Conservation (phyloP, 2,797 vertebrate genomes). For the Gastrophryne carolinensis region DNA sequence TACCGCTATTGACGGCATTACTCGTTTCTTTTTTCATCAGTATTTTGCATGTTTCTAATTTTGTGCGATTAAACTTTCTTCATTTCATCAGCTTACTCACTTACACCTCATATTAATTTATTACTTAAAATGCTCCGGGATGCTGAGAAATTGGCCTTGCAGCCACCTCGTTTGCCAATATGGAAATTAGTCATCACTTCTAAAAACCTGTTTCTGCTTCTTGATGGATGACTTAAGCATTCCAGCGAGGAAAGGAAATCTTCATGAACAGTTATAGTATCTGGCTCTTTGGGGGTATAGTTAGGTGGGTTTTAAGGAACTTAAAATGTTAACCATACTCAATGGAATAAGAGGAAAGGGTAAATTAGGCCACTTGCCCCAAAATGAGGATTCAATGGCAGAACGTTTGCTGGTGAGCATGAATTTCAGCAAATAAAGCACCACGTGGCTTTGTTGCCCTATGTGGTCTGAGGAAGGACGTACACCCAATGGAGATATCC, state of each 20-base stretch:
- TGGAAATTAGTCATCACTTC: neutral
- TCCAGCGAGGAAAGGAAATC: neutral
- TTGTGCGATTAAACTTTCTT: conserved; percentile 17
- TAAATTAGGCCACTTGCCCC: no score
- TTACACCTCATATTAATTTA: neutral
- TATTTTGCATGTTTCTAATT: conserved; percentile 14
- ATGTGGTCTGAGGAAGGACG: no score
- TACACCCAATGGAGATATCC: no score
- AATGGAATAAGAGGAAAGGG: no score
- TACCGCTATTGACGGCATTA: conserved; percentile 7
- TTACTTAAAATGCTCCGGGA: neutral
- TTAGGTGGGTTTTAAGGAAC: no score
- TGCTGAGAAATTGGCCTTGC: neutral
- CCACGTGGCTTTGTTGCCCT: no score
- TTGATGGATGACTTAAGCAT: neutral
- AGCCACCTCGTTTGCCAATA: neutral
- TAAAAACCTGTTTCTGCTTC: neutral
- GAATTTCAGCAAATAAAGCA: no score
- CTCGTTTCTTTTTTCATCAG: conserved; percentile 2
- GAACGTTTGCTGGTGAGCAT: no score
- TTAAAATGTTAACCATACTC: no score
- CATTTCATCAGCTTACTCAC: conserved; percentile 1
- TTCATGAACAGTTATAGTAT: no score
- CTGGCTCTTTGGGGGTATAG: no score
- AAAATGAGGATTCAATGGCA: no score